These are phyloP conservation scores for Felis chaus DNA, from an alignment of 2,113 vertebrate genomes.

Conservation along the genomic window DNA sequence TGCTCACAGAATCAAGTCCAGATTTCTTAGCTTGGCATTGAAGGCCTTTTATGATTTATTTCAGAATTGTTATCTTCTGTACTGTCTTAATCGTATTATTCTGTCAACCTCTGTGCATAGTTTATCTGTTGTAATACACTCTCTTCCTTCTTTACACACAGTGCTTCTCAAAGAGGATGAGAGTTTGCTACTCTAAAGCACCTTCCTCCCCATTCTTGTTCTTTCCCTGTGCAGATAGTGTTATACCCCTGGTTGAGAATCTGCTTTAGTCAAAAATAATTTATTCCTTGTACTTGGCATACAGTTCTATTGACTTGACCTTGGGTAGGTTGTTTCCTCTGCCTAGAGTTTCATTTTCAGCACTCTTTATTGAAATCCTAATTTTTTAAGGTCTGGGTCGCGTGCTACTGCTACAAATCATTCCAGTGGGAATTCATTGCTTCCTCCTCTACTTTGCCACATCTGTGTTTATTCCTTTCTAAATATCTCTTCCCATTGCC, in stretches of 20 bases:
- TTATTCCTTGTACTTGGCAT: background rate
- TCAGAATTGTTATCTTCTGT: conserved; percentile 34
- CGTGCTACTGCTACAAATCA: background rate
- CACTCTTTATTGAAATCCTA: background rate
- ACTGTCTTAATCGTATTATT: background rate
- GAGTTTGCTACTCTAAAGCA: background rate
- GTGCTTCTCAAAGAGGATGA: background rate
- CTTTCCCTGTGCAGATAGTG: background rate
- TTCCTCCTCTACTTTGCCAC: background rate
- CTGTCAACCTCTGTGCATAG: background rate
- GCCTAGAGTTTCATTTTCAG: background rate
- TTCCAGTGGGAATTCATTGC: background rate
- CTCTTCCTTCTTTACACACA: background rate
- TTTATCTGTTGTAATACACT: background rate
- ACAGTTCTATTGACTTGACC: conserved; percentile 14
- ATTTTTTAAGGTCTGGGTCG: background rate
- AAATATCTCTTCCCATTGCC: background rate
- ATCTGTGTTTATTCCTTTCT: background rate
- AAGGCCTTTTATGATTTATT: conserved; percentile 38
- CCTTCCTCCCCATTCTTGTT: background rate
- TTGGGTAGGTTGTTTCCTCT: conserved; percentile 30
- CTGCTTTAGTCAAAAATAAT: background rate
- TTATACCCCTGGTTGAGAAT: background rate
- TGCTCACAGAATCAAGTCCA: conserved; percentile 20
- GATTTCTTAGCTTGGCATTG: background rate